Conservation (phyloP, 2,888 invertebrate species). For the Leptogaster cylindrica region DNA sequence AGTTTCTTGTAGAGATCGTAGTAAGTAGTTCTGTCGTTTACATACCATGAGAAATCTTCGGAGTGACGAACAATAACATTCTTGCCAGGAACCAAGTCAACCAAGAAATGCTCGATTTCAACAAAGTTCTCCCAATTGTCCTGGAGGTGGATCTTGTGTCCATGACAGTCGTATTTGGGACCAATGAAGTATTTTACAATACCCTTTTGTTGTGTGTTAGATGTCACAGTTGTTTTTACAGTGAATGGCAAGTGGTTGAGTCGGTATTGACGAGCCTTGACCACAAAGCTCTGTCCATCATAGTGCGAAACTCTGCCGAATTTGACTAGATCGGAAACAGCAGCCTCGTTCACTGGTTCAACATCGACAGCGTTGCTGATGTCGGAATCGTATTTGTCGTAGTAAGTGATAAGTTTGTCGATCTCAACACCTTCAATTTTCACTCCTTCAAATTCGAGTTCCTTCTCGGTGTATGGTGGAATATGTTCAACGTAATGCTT, state of each 20-base stretch:
- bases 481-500: constrained; percentile 69
- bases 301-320: constrained; percentile 57
- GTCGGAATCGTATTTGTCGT: constrained; percentile 71
- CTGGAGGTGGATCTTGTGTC: constrained; percentile 65
- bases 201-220: constrained; percentile 67
- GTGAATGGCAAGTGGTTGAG: constrained; percentile 72
- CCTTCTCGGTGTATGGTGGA: constrained; percentile 68
- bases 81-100: constrained; percentile 67
- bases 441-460: constrained; percentile 69
- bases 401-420: constrained; percentile 72
- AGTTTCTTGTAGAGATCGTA: constrained; percentile 63
- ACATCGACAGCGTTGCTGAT: constrained; percentile 63
- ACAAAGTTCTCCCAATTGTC: constrained; percentile 70
- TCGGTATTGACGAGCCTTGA: constrained; percentile 68
- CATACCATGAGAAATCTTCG: constrained; percentile 70
- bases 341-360: constrained; percentile 60
- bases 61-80: constrained; percentile 67
- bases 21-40: constrained; percentile 67
- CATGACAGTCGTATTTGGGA: constrained; percentile 70
- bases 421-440: constrained; percentile 69
- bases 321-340: constrained; percentile 49
- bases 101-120: constrained; percentile 71
- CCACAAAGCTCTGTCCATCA: constrained; percentile 60
- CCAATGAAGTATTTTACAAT: constrained; percentile 74
- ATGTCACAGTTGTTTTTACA: constrained; percentile 65